These are phyloP conservation scores for Tyto alba DNA, from an alignment of 2,113 vertebrate genomes.

Conservation along the genomic window DNA sequence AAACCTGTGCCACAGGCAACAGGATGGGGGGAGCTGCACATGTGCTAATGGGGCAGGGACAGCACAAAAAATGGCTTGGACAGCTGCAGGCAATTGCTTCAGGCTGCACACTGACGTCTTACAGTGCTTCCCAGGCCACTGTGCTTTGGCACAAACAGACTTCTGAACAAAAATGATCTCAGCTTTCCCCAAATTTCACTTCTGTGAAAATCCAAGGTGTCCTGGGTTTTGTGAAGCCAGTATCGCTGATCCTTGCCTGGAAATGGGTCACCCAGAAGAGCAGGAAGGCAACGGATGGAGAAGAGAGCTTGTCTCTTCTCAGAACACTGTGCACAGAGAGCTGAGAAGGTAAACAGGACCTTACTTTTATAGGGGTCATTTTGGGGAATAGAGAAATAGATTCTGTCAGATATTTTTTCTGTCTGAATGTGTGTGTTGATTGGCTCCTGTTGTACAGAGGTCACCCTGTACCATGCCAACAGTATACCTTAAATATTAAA, in stretches of 20 bases:
- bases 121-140: neutral
- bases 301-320: neutral
- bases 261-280: constrained; percentile 11
- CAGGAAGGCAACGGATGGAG: neutral
- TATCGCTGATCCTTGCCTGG: neutral
- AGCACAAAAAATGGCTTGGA: neutral
- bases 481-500: neutral
- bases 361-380: constrained; percentile 47
- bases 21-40: neutral
- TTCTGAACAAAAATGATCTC: neutral
- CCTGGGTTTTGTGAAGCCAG: neutral
- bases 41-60: neutral
- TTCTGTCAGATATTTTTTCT: constrained; percentile 58
- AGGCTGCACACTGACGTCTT: neutral
- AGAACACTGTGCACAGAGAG: neutral
- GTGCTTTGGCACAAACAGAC: neutral
- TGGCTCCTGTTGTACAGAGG: neutral
- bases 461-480: neutral
- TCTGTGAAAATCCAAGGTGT: neutral
- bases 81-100: neutral
- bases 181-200: neutral
- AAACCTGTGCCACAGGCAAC: neutral
- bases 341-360: constrained; percentile 30
- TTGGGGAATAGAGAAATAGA: constrained; percentile 29
- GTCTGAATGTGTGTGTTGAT: neutral